Percentiles rank a stretch among this genome's conserved stretches.
These are phyloP conservation scores for Tetragonula carbonaria DNA, from an alignment of 2,888 invertebrate genomes.

Conservation along the genomic window DNA sequence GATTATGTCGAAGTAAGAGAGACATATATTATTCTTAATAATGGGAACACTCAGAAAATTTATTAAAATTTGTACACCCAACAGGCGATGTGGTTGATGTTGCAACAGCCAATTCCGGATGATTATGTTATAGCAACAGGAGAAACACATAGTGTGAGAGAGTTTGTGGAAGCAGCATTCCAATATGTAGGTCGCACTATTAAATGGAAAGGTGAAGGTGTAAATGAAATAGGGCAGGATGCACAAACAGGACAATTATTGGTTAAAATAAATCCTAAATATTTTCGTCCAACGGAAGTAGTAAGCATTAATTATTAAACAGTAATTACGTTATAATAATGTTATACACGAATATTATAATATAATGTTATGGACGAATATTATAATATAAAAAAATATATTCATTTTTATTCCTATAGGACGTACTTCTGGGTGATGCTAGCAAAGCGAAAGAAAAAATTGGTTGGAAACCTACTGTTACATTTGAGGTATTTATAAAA, in stretches of 20 bases:
- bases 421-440: constrained; percentile 96
- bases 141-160: constrained; percentile 96
- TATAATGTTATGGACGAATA: constrained; percentile 14
- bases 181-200: constrained; percentile 91
- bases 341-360: constrained; percentile 4
- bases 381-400: constrained; percentile 4
- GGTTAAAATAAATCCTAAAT: constrained; percentile 95
- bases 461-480: constrained; percentile 94
- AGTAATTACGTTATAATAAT: constrained; percentile 23
- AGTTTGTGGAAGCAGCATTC: constrained; percentile 98
- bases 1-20: constrained; percentile 94
- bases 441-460: constrained; percentile 94
- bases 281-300: constrained; percentile 99
- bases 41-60: neutral
- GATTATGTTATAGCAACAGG: constrained; percentile 99
- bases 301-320: constrained; percentile 85
- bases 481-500: constrained; percentile 86
- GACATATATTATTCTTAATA: neutral
- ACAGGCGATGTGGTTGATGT: constrained; percentile 99
- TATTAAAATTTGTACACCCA: constrained; percentile 1
- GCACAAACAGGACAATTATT: constrained; percentile 89
- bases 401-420: constrained; percentile 85
- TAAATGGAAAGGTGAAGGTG: constrained; percentile 94
- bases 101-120: constrained; percentile 95
- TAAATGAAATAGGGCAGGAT: constrained; percentile 91